These are phyloP conservation scores for Calameuta pallipes DNA, from an alignment of 2,888 invertebrate genomes.

Conservation along the genomic window DNA sequence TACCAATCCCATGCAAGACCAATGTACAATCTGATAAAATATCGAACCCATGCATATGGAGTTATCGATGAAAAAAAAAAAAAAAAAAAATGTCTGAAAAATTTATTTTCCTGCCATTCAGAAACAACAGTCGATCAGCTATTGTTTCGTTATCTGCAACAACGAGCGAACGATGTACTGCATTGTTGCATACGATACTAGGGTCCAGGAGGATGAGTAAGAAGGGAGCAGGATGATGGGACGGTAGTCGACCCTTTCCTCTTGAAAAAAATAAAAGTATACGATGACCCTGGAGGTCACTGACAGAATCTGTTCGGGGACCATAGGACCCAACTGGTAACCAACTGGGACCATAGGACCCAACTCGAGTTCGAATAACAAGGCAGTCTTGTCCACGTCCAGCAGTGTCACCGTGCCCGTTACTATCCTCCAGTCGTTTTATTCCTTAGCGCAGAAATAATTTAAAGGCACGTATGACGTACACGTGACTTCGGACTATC, in stretches of 20 bases:
- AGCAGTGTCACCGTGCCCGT: background rate
- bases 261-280: too few relatives aligned
- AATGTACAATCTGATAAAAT: too few relatives aligned
- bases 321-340: background rate
- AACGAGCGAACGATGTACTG: background rate
- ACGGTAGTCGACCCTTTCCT: background rate
- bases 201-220: background rate
- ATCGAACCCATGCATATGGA: too few relatives aligned
- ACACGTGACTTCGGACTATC: background rate
- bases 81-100: too few relatives aligned
- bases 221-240: background rate
- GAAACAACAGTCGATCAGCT: background rate
- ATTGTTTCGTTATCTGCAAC: background rate
- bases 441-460: background rate
- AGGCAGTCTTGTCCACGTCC: background rate
- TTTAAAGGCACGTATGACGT: background rate
- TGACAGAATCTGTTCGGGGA: background rate
- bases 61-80: too few relatives aligned
- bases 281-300: slow-evolving; percentile 6
- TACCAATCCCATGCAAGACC: too few relatives aligned
- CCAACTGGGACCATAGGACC: slow-evolving; percentile 1
- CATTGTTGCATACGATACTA: background rate
- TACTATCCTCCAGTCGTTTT: background rate
- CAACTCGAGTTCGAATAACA: background rate
- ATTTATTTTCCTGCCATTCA: too few relatives aligned